phyloP scores from a whole-genome alignment of 2,888 invertebrate genomes.

The Clunio marinus region DNA sequence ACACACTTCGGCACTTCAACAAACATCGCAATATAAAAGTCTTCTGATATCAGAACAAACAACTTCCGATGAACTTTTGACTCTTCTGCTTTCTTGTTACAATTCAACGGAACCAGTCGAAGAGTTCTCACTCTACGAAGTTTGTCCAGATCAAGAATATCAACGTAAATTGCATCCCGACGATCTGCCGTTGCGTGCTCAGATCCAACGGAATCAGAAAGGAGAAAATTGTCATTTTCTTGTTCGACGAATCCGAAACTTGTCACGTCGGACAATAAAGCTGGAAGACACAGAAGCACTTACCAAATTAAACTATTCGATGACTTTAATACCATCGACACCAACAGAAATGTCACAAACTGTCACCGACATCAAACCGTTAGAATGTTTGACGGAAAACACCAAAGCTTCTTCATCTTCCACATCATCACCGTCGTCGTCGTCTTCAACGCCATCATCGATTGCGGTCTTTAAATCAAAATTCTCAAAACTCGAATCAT shows the following conservation, averaged over 20 bases:
- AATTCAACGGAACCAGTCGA: slow-evolving; percentile 78
- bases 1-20: slow-evolving; percentile 85
- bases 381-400: neutral
- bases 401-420: neutral
- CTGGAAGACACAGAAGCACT: neutral
- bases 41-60: slow-evolving; percentile 84
- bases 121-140: slow-evolving; percentile 83
- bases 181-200: slow-evolving; percentile 76
- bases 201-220: slow-evolving; percentile 64
- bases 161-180: slow-evolving; percentile 84
- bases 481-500: slow-evolving; percentile 21
- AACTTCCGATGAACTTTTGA: slow-evolving; percentile 81
- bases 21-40: slow-evolving; percentile 89
- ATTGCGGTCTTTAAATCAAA: slow-evolving; percentile 6
- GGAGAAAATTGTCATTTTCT: slow-evolving; percentile 72
- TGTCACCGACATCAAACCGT: neutral
- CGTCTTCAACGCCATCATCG: neutral
- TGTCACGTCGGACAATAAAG: slow-evolving; percentile 52
- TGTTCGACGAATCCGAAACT: slow-evolving; percentile 75
- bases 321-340: slow-evolving; percentile 42
- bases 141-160: slow-evolving; percentile 76
- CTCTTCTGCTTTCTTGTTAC: slow-evolving; percentile 78
- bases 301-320: slow-evolving; percentile 1
- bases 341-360: neutral
- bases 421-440: neutral